Base-by-base conservation (phyloP, 1,140 invertebrate genomes). In the Brachionus sp. region DNA sequence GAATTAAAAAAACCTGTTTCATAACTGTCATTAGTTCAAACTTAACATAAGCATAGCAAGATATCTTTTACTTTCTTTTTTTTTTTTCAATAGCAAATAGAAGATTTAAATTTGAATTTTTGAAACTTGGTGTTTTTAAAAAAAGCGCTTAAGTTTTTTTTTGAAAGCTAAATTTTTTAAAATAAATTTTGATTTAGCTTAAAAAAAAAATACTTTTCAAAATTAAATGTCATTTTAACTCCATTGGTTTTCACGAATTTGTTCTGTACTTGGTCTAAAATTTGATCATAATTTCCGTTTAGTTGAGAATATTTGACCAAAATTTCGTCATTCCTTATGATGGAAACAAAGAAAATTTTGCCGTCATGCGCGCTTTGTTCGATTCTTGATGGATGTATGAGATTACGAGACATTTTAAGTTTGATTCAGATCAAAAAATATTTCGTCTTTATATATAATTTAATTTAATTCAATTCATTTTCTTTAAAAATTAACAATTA, bases 141-240 rank as follows among this genome's bases (percentile, higher is more conserved):
- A 44, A 44, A 10, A 44, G 5, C 2, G 10, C 42, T 44, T n/a
- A n/a, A n/a, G n/a, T n/a, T n/a, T n/a, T n/a, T 46, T 46, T 46
- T n/a, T 3, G 10, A 5, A 13, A 46, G 42, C 5, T 46, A 13
- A 13, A n/a, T 46, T 46, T 46, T 46, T 13, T 46, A 6, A 5
- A 19, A 62, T 19, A 57, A 57, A 13, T 10, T 3, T 23, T 62
- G 9, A 16, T 5, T 23, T 25, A 9, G 23, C 13, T 13, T 37
- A 66, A n/a, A 33, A 29, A 3, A 64, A 23, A 68, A 39, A 13
- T 70, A 78, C 75, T 50, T 62, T 57, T 78, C 75, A 50, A 35
- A 78, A 37, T 78, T 78, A 37, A 78, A 78, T 13, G 75, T 78
- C 75, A 78, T 78, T 50, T 50, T 78, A 23, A 78, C 46, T 16